Percentiles rank a stretch among this genome's conserved stretches.
Evolutionary conservation across 2,113 vertebrate genomes (phyloP).

Genomic region (Phyllostomus hastatus): DNA sequence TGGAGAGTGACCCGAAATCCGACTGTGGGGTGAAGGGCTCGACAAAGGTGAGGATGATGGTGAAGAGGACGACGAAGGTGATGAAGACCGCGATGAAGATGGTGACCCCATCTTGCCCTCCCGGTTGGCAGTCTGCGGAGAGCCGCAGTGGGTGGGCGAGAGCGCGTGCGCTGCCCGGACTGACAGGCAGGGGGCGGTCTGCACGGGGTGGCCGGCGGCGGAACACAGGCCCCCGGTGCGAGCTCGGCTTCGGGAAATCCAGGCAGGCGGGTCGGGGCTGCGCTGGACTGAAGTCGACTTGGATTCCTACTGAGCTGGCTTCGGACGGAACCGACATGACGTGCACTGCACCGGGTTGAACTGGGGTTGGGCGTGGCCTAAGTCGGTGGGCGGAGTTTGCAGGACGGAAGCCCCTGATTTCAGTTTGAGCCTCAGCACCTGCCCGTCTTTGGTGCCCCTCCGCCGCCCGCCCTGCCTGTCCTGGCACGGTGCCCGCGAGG

Average conservation of each 20-base stretch:
- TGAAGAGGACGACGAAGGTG: accelerated
- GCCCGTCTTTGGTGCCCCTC: accelerated
- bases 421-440: neutral
- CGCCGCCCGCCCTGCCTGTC: accelerated
- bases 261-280: neutral
- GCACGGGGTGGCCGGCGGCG: neutral
- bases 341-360: neutral
- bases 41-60: accelerated
- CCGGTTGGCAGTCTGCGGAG: neutral
- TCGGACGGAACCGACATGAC: neutral
- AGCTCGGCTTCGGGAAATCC: no score
- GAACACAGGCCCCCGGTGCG: accelerated
- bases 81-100: accelerated
- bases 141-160: no score
- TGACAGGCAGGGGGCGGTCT: neutral
- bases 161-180: accelerated
- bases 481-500: neutral
- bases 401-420: neutral
- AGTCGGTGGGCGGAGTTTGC: neutral
- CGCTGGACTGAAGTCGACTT: neutral
- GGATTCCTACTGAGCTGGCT: neutral
- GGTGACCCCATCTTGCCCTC: neutral
- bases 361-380: no score
- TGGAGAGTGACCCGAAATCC: accelerated
- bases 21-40: neutral